phyloP scores from a whole-genome alignment of 2,888 invertebrate genomes.

The Epirrhoe alternata region DNA sequence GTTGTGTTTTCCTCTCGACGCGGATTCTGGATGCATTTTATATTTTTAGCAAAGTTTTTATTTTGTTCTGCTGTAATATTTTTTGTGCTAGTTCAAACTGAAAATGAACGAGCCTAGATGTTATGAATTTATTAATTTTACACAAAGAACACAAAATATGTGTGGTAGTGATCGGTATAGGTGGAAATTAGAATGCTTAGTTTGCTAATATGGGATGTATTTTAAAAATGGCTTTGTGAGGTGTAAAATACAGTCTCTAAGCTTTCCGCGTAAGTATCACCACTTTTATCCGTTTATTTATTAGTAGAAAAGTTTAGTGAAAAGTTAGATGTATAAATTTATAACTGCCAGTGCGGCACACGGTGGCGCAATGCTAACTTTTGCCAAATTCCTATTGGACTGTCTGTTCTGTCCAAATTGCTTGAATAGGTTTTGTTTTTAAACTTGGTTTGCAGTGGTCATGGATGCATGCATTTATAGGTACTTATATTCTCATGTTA shows the following conservation, averaged over 20 bases:
- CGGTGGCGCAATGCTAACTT: slow-evolving; percentile 37
- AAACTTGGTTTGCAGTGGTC: neutral
- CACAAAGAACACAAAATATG: no score
- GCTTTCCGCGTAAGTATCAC: slow-evolving; percentile 3
- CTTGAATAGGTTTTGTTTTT: neutral
- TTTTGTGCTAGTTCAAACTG: neutral
- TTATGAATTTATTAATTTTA: no score
- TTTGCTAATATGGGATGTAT: no score
- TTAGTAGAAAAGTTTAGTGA: slow-evolving; percentile 35
- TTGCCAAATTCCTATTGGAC: slow-evolving; percentile 25
- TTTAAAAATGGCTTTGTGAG: no score
- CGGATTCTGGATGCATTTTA: slow-evolving; percentile 43
- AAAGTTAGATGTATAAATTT: slow-evolving; percentile 43
- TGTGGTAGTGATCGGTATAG: no score
- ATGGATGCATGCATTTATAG: neutral
- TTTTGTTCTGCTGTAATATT: neutral
- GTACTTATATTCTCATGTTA: no score
- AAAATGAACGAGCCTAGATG: no score
- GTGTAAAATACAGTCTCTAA: neutral
- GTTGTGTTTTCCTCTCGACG: slow-evolving; percentile 57
- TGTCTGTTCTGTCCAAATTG: slow-evolving; percentile 22
- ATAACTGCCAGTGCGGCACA: slow-evolving; percentile 37
- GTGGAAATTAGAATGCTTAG: no score
- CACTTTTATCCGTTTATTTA: slow-evolving; percentile 56
- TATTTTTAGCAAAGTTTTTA: slow-evolving; percentile 1